Base-by-base conservation (phyloP, 30 jellyfish, hydroid and myxozoan species). In the Turritopsis rubra region DNA sequence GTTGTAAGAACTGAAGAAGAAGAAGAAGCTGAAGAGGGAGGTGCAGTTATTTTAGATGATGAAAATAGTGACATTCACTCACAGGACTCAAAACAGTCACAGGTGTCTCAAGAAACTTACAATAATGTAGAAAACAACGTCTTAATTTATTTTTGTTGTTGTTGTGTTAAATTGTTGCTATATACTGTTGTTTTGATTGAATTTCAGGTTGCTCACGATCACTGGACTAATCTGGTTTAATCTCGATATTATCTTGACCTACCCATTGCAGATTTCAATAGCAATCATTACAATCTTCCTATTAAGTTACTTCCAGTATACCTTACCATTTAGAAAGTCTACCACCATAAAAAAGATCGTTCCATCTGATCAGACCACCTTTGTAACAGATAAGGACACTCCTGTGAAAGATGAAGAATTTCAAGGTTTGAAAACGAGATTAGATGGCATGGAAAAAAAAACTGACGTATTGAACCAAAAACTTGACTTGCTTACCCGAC, bases 191-290 rank as follows among this genome's bases (percentile, higher is more conserved):
- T 27, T 16, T 73, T 27, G 54, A 68, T 52, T 74, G 16, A 22
- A 29, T 30, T 79, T 1, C 68, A 91, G 97, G 97, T 73, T 91
- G 31, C 85, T 91, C 21, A 81, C 88, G 77, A 72, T 85, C 54
- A 86, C 96, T 78, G 97, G 94, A 1, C 29, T 85, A 26, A 53
- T 83, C 73, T 91, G 97, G 97, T 86, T 9, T 52, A 7, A 86
- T 41, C 65, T 91, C 75, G 97, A 91, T 23, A 23, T 88, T 66
- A 66, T 86, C 19, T 41, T 91, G 52, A 74, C 88, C 1, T 91
- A 91, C 73, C 97, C 97, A 28, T 22, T 85, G 1, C 95, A 86
- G 18, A 60, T 89, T 31, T 88, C 95, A 17, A 25, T 81, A 1
- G 60, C 66, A 8, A 72, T 81, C 30, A 53, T 75, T 80, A 65